Evolutionary conservation across 2,113 vertebrate genomes (phyloP).

Genomic region (Marmota monax): DNA sequence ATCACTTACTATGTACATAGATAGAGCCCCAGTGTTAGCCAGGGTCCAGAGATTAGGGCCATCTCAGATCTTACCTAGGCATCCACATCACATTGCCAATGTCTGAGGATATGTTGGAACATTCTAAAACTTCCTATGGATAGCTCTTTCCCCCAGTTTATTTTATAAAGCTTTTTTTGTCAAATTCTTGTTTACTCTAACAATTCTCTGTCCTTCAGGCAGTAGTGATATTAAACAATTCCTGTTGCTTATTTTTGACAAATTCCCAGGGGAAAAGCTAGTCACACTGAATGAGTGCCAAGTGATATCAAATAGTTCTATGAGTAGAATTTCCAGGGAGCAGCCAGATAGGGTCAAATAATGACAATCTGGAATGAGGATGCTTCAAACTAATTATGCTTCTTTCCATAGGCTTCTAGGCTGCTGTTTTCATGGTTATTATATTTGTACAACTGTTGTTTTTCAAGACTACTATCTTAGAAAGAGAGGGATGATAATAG

Average conservation of each 20-base stretch:
- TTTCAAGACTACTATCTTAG: neutral
- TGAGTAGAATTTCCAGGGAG: neutral
- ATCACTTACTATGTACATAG: neutral
- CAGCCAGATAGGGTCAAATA: neutral
- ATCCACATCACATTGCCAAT: neutral
- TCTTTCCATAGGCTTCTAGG: neutral
- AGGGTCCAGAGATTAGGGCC: neutral
- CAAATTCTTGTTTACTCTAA: neutral
- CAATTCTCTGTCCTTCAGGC: neutral
- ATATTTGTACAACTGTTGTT: neutral
- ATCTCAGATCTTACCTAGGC: neutral
- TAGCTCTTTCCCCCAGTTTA: neutral
- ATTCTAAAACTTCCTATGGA: neutral
- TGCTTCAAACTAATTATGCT: neutral
- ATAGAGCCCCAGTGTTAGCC: neutral
- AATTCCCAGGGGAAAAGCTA: neutral
- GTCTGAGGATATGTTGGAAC: neutral
- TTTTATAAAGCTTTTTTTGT: neutral
- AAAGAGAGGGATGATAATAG: neutral
- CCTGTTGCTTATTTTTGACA: neutral
- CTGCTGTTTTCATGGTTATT: neutral
- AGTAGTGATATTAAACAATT: conserved; percentile 39
- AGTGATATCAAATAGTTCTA: conserved; percentile 14
- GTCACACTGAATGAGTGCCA: neutral
- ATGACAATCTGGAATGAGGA: neutral